Conservation (phyloP, 2,888 invertebrate species). For the Trichopria drosophilae region DNA sequence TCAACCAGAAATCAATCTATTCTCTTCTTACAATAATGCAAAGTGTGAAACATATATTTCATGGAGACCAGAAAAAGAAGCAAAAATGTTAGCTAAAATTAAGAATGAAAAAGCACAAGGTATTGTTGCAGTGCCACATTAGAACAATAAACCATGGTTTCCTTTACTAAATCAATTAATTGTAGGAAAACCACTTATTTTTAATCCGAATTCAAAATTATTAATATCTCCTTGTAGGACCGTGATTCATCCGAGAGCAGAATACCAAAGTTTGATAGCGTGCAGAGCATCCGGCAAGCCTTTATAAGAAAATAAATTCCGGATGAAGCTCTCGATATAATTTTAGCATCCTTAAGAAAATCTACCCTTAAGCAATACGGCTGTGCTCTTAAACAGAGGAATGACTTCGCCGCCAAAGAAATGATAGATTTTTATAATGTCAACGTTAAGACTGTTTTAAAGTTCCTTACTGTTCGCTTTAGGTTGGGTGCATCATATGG, state of each 20-base stretch:
- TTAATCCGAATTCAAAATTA: constrained; percentile 32
- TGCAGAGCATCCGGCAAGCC: constrained; percentile 38
- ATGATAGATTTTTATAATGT: background rate
- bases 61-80: constrained; percentile 37
- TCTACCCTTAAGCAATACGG: constrained; percentile 37
- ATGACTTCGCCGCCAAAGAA: constrained; percentile 28
- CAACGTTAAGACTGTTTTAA: background rate
- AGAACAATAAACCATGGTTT: constrained; percentile 43
- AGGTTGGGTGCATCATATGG: constrained; percentile 27
- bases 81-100: constrained; percentile 24
- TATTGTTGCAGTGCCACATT: constrained; percentile 40
- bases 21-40: constrained; percentile 32
- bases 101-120: too few relatives aligned
- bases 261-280: constrained; percentile 27
- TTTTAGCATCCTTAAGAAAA: constrained; percentile 34
- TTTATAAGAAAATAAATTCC: constrained; percentile 32
- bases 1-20: constrained; percentile 33
- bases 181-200: constrained; percentile 3
- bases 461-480: constrained; percentile 2
- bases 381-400: constrained; percentile 34
- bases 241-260: constrained; percentile 34
- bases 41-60: constrained; percentile 38
- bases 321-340: constrained; percentile 18
- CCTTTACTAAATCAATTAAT: constrained; percentile 30
- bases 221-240: constrained; percentile 36